Evolutionary conservation across 2,888 invertebrate genomes (phyloP).

Genomic region (Eurytoma adleriae): DNA sequence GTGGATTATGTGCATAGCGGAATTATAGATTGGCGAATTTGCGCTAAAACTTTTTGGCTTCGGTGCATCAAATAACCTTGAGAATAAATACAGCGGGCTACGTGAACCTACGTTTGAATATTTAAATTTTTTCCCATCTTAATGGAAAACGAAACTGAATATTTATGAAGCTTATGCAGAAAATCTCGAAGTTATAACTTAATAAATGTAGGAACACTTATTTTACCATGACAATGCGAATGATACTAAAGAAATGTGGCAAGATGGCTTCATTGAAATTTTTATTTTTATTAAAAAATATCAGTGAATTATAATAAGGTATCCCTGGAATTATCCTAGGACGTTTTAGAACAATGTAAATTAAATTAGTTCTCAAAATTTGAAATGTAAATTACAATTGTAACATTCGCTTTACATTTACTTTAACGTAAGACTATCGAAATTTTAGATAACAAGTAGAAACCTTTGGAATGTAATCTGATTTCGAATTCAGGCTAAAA

Average conservation of each 20-base stretch:
- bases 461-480: not conserved
- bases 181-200: too few species aligned
- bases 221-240: too few species aligned
- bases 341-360: too few species aligned
- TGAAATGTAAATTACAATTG: too few species aligned
- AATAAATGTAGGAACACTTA: too few species aligned
- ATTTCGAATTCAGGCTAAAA: slow-evolving; percentile 18
- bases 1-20: not conserved
- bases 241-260: too few species aligned
- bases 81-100: slow-evolving; percentile 9
- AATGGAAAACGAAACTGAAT: not conserved
- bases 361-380: too few species aligned
- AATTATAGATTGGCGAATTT: slow-evolving; percentile 28
- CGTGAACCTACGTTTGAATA: not conserved
- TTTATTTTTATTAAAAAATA: too few species aligned
- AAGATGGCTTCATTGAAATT: too few species aligned
- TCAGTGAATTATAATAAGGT: too few species aligned
- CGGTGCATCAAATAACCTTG: slow-evolving; percentile 9
- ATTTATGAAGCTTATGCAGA: too few species aligned
- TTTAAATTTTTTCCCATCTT: not conserved
- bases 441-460: not conserved
- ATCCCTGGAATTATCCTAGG: too few species aligned
- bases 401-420: not conserved
- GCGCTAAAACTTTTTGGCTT: slow-evolving; percentile 20
- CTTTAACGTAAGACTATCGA: not conserved